Percentiles rank a stretch among this genome's conserved stretches.
Evolutionary conservation across 2,888 invertebrate genomes (phyloP).

Genomic region (Spisula solida): DNA sequence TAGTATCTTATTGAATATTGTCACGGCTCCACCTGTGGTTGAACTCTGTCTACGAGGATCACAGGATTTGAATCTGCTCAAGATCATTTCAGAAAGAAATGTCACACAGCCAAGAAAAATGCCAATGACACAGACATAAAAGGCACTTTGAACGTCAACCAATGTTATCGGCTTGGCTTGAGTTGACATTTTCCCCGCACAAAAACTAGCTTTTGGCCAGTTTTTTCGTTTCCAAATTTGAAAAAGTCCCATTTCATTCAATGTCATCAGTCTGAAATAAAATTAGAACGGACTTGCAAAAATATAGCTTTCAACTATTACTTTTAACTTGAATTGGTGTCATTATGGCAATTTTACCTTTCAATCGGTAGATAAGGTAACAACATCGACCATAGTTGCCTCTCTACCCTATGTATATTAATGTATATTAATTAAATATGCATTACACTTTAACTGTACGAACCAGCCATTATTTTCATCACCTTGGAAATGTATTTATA

Average conservation of each 20-base stretch:
- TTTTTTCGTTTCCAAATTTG: conserved; percentile 57
- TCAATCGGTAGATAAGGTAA: too few species aligned
- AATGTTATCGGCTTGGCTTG: conserved; percentile 41
- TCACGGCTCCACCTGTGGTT: not conserved
- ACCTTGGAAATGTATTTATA: too few species aligned
- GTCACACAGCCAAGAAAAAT: conserved; percentile 22
- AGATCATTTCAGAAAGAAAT: conserved; percentile 29
- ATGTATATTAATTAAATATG: too few species aligned
- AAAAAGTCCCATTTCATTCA: conserved; percentile 59
- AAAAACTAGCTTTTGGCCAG: conserved; percentile 55
- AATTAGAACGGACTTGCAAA: not conserved
- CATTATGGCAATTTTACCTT: too few species aligned
- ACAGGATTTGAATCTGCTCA: not conserved
- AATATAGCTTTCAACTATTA: too few species aligned
- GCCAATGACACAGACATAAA: conserved; percentile 42
- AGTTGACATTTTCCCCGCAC: conserved; percentile 30
- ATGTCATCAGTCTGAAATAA: conserved; percentile 53
- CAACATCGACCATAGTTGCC: too few species aligned
- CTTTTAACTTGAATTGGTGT: too few species aligned
- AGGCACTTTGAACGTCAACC: conserved; percentile 54
- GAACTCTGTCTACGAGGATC: not conserved
- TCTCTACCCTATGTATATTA: too few species aligned
- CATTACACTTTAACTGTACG: too few species aligned
- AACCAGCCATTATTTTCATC: too few species aligned
- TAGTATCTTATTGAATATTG: not conserved